Evolutionary conservation across 2,888 invertebrate genomes (phyloP), one percentile per base, ranked within the genome.

Genomic region (Uropetala carovei): DNA sequence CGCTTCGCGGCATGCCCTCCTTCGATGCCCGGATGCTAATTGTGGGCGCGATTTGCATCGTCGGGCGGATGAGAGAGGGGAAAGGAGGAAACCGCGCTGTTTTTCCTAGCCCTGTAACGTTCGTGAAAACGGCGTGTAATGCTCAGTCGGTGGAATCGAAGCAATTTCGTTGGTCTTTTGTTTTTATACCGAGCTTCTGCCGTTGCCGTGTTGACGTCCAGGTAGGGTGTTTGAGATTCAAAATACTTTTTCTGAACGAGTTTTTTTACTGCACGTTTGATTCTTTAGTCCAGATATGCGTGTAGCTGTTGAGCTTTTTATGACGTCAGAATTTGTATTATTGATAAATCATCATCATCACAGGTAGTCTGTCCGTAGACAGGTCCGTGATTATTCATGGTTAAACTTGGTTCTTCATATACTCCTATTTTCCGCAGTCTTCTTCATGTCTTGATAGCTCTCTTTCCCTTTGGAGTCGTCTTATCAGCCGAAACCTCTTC

Each of bases 11-110:
- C 56, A 64, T 64, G 60, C 43, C 64, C 89, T 89, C 59, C 89
- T 89, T 89, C 89, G 89, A 89, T 89, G 64, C 89, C 89, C 89
- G 89, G 89, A 89, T 89, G 89, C 89, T 89, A 89, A 89, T 89
- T 89, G 89, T 60, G 86, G 85, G 60, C 60, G 86, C 43, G 22
- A 89, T 89, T 89, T 89, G 89, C 89, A 89, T 89, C 27, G 89
- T 64, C 64, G 89, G 30, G 30, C n/a, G 30, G 86, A 10, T 16
- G 56, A 30, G 27, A 27, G 82, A 14, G 43, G 16, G 82, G 82
- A 16, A 30, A 30, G 60, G 59, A 86, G 59, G 10, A n/a, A 86
- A 11, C 85, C 85, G 9, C 64, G 13, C 60, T 57, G 83, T 83
- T 27, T 75, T 75, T 75, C 75, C 75, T 27, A 13, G 22, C 27